Evolutionary conservation across 2,797 vertebrate genomes (phyloP).

Genomic region (Phalanger gymnotis): DNA sequence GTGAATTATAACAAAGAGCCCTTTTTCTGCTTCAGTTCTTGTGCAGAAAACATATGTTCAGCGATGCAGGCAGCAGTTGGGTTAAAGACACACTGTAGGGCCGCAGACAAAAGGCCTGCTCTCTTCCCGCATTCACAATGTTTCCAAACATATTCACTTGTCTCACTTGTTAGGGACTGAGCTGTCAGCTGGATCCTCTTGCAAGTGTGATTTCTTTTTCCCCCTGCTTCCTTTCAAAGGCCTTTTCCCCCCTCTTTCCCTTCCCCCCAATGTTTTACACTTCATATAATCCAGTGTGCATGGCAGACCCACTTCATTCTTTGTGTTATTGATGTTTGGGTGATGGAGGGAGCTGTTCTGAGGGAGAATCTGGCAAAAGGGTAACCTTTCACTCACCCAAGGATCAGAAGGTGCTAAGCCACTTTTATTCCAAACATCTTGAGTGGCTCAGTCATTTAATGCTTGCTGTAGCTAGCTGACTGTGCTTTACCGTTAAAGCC

Average conservation of each 20-base stretch:
- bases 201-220: constrained; percentile 88
- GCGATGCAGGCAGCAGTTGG: constrained; percentile 90
- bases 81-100: constrained; percentile 89
- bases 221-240: constrained; percentile 89
- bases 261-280: constrained; percentile 94
- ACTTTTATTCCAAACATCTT: constrained; percentile 71
- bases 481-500: constrained; percentile 57
- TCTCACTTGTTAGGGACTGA: constrained; percentile 88
- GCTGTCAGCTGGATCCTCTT: constrained; percentile 91
- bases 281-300: constrained; percentile 95
- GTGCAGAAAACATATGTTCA: constrained; percentile 96
- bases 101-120: constrained; percentile 87
- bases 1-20: constrained; percentile 90
- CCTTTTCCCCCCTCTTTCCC: constrained; percentile 82
- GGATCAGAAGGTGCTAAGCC: constrained; percentile 79
- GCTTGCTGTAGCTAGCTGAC: constrained; percentile 6
- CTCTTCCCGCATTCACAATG: constrained; percentile 85
- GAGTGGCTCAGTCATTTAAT: constrained; percentile 59
- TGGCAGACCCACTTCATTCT: constrained; percentile 87
- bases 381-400: constrained; percentile 88
- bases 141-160: constrained; percentile 93
- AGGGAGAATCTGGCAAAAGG: constrained; percentile 89
- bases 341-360: constrained; percentile 81
- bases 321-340: constrained; percentile 90
- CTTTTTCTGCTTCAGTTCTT: constrained; percentile 93